Percentiles rank a stretch among this genome's conserved stretches.
Evolutionary conservation across 1,140 invertebrate genomes (phyloP).

Genomic region (Leptinotarsa lineolata): DNA sequence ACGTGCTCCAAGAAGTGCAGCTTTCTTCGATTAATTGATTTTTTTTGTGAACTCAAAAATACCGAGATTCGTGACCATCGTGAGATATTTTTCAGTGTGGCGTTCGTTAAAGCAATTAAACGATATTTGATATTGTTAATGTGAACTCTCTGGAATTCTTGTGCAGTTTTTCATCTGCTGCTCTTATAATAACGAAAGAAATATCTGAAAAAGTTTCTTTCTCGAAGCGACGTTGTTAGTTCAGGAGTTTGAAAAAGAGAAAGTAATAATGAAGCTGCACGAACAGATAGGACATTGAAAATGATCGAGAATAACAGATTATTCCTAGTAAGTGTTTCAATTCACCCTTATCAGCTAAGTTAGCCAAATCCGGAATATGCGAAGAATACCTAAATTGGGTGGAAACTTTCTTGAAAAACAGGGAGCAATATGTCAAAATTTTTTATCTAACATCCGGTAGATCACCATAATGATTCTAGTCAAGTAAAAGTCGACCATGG

Average conservation of each 20-base stretch:
- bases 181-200: neutral
- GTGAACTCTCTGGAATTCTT: neutral
- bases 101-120: neutral
- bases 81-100: slow-evolving; percentile 7
- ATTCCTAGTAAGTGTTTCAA: no score
- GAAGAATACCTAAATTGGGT: no score
- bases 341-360: no score
- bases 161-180: neutral
- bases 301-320: no score
- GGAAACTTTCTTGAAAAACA: no score
- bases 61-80: slow-evolving; percentile 4
- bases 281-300: no score
- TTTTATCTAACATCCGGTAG: no score
- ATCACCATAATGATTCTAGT: no score
- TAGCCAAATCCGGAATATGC: no score
- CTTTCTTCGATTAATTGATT: slow-evolving; percentile 20
- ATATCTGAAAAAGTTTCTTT: neutral
- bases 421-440: no score
- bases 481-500: no score
- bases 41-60: slow-evolving; percentile 5
- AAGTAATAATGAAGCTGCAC: neutral
- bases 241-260: neutral
- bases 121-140: neutral
- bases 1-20: neutral
- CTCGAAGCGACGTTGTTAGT: neutral